Evolutionary conservation across 2,888 invertebrate species (phyloP).

Genomic region (Acanthosepion pharaonis): DNA sequence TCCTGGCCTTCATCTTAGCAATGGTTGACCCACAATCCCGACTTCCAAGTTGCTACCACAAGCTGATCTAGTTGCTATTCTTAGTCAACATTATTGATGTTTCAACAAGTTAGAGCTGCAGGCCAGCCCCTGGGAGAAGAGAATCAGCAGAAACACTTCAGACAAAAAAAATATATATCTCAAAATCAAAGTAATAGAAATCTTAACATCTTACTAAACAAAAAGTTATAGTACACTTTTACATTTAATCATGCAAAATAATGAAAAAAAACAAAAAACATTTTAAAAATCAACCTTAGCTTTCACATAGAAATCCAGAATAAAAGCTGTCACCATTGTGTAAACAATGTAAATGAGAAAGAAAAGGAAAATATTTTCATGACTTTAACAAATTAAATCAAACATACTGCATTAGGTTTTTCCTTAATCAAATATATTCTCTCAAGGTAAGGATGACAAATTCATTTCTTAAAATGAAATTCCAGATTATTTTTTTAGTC

Average conservation of each 20-base stretch:
- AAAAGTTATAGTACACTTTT: not conserved
- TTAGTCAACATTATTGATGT: not conserved
- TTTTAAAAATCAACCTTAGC: no score
- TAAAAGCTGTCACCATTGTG: not conserved
- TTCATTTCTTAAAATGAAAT: not conserved
- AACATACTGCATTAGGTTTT: not conserved
- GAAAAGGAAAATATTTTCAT: not conserved
- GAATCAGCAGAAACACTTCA: not conserved
- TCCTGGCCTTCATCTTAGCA: not conserved
- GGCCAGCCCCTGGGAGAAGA: not conserved
- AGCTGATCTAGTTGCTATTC: not conserved
- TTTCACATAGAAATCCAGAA: not conserved
- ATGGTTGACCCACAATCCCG: not conserved
- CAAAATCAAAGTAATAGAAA: not conserved
- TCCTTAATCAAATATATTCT: not conserved
- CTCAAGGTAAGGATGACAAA: not conserved
- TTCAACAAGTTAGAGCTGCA: not conserved
- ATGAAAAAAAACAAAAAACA: no score
- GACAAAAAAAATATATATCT: not conserved
- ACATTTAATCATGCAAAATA: no score
- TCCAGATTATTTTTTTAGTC: not conserved
- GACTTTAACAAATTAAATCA: not conserved
- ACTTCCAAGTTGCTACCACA: not conserved
- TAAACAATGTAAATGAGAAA: not conserved
- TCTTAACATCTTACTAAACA: not conserved